These are phyloP conservation scores for Pachycephus smyrnensis DNA, from an alignment of 2,888 invertebrate genomes.

Conservation along the genomic window DNA sequence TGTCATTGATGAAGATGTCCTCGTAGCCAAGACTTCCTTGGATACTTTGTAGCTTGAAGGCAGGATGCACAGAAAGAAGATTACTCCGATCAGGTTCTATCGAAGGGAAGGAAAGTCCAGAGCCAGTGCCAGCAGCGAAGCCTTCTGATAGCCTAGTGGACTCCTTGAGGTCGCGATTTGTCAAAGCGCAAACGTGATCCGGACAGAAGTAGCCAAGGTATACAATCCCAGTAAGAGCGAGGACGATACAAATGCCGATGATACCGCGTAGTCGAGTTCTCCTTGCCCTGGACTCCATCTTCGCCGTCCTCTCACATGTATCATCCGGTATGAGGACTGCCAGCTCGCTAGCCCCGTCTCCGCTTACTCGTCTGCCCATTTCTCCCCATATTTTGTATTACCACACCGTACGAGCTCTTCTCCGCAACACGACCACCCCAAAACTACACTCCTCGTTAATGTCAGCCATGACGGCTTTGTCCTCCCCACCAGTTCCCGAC, in stretches of 20 bases:
- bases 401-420: slow-evolving; percentile 17
- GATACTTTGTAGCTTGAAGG: slow-evolving; percentile 58
- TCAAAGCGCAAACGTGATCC: slow-evolving; percentile 85
- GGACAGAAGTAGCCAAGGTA: slow-evolving; percentile 92
- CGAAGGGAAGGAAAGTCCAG: slow-evolving; percentile 49
- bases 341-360: slow-evolving; percentile 51
- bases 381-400: slow-evolving; percentile 41
- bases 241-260: slow-evolving; percentile 83
- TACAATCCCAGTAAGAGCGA: slow-evolving; percentile 87
- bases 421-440: slow-evolving; percentile 27
- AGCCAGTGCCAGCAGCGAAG: slow-evolving; percentile 41
- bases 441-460: slow-evolving; percentile 29
- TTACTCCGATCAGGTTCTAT: slow-evolving; percentile 56
- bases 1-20: slow-evolving; percentile 83
- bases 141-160: slow-evolving; percentile 53
- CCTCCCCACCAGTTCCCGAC: slow-evolving; percentile 12
- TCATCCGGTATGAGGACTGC: slow-evolving; percentile 44
- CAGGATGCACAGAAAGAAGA: slow-evolving; percentile 54
- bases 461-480: slow-evolving; percentile 32
- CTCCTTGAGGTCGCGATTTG: slow-evolving; percentile 71
- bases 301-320: slow-evolving; percentile 47
- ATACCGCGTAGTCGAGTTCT: slow-evolving; percentile 79
- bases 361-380: slow-evolving; percentile 54
- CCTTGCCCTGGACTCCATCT: slow-evolving; percentile 84
- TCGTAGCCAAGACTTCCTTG: slow-evolving; percentile 80